Base-by-base conservation (phyloP, 2,888 invertebrate species). In the Schrankia costaestrigalis region DNA sequence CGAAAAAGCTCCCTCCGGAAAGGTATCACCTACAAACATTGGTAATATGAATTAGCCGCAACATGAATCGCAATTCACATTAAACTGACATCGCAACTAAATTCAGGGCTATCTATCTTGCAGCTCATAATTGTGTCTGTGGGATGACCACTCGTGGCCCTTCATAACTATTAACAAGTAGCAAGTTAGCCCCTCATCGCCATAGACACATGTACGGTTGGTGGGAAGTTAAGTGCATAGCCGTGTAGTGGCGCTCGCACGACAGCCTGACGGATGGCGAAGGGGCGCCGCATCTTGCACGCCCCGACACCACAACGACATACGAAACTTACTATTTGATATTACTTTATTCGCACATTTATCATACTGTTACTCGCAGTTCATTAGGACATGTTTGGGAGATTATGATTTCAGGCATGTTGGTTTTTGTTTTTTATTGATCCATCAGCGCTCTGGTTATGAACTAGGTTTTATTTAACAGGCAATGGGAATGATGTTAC, bases 221-320 rank as follows among this genome's bases (percentile, higher is more conserved):
- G 73, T 63, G 65, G 61, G 65, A 66, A 77, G 79, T 71, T 81
- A 82, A 83, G 83, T 83, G 83, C 83, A 80, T 65, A 80, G 64
- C 72, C 77, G 62, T 82, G 82, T 82, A 70, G 71, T 63, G 65
- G 66, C 65, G 66, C 45, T 58, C 66, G 50, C 50, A 39, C 71
- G 78, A 76, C 78, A 82, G 78, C 35, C 80, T 83, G 83, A 84
- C 81, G 72, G 81, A 84, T 84, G 72, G 78, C 66, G 65, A 56
- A 66, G 65, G 59, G 66, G 67, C 55, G 59, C 54, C 65, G 58
- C 71, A 59, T 71, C 74, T 75, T 69, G 61, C 57, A 58, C 57
- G 59, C 60, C 52, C 62, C 57, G 45, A 47, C 47, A 44, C 44
- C 41, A 47, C 62, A 51, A 47, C 39, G 58, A 62, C 48, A 50